These are phyloP conservation scores for Phania funesta DNA, from an alignment of 2,888 invertebrate species.

Conservation along the genomic window DNA sequence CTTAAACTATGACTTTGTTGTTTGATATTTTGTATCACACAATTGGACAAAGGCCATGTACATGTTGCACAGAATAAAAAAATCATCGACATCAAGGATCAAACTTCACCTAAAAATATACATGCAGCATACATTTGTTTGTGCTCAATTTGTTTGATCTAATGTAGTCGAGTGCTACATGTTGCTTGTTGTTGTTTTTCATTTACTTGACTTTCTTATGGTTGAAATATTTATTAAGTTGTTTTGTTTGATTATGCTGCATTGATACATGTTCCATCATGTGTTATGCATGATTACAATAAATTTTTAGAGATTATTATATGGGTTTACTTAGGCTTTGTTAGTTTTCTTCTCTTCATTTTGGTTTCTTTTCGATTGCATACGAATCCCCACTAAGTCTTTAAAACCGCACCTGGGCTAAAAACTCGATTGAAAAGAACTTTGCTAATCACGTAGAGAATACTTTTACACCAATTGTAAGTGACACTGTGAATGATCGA, in stretches of 20 bases:
- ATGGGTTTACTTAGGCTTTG: background rate
- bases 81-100: slow-evolving; percentile 47
- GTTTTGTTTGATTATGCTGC: slow-evolving; percentile 41
- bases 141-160: slow-evolving; percentile 68
- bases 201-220: background rate
- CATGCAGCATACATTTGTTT: slow-evolving; percentile 49
- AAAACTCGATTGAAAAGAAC: too few relatives aligned
- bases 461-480: too few relatives aligned
- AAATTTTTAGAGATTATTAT: slow-evolving; percentile 38
- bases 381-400: too few relatives aligned
- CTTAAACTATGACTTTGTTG: slow-evolving; percentile 62
- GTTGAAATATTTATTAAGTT: slow-evolving; percentile 20
- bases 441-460: too few relatives aligned
- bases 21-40: slow-evolving; percentile 57
- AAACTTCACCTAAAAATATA: slow-evolving; percentile 19
- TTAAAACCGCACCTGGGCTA: too few relatives aligned
- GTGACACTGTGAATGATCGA: too few relatives aligned
- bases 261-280: slow-evolving; percentile 56
- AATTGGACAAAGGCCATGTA: slow-evolving; percentile 39
- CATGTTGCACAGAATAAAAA: slow-evolving; percentile 36
- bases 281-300: slow-evolving; percentile 62
- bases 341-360: background rate
- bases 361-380: background rate
- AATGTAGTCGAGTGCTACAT: slow-evolving; percentile 43
- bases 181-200: slow-evolving; percentile 19